Evolutionary conservation across 1,140 invertebrate genomes (phyloP).

Genomic region (Caenorhabditis tropicalis): DNA sequence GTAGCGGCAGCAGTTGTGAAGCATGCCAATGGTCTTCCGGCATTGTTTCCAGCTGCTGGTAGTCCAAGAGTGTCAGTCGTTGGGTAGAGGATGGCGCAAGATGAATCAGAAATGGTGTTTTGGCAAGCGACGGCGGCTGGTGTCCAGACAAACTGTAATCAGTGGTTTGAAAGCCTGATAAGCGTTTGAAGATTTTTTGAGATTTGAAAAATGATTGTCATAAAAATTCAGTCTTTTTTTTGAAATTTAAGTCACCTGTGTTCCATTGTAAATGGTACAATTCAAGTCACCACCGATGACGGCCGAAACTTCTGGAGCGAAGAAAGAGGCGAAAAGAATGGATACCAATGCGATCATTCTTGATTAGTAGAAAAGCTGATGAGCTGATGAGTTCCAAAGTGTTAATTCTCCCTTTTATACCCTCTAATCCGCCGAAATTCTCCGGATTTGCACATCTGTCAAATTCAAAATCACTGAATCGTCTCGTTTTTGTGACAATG

Average conservation of each 20-base stretch:
- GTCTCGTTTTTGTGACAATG: not conserved
- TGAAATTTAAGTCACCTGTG: not conserved
- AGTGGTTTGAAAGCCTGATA: too few relatives aligned
- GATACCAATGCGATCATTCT: not conserved
- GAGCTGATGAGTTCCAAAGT: not conserved
- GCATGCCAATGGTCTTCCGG: not conserved
- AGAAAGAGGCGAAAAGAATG: not conserved
- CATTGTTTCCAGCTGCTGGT: conserved; percentile 9
- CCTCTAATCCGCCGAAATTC: too few relatives aligned
- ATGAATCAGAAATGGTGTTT: not conserved
- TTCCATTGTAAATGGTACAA: conserved; percentile 13
- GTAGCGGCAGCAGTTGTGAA: not conserved
- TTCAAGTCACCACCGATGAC: conserved; percentile 1
- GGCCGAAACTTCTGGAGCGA: conserved; percentile 10
- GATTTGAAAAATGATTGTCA: too few relatives aligned
- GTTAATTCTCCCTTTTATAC: not conserved
- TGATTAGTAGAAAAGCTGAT: not conserved
- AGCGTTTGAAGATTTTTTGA: too few relatives aligned
- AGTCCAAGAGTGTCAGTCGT: not conserved
- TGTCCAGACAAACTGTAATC: conserved; percentile 23
- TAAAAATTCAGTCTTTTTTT: too few relatives aligned
- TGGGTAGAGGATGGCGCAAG: conserved; percentile 4
- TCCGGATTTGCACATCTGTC: not conserved
- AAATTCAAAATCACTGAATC: not conserved
- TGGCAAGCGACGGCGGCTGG: conserved; percentile 9